A percentile compares a stretch with the other conserved stretches of the same genome.
phyloP scores from a whole-genome alignment of 2,797 vertebrate genomes.

The Acrossocheilus wenchowensis region DNA sequence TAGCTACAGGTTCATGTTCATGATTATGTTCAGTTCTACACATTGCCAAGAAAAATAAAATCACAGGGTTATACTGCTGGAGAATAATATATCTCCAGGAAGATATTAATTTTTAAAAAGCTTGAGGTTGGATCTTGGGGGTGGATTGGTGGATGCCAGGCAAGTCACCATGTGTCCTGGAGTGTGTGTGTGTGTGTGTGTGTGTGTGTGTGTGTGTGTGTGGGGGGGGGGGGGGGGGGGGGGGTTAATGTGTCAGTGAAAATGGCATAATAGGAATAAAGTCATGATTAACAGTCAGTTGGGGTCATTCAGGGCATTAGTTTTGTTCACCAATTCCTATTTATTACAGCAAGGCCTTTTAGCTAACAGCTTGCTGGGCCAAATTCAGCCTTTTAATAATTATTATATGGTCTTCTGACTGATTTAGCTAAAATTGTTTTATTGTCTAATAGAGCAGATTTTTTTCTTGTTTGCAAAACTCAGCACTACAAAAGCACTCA shows the following conservation, averaged over 20 bases:
- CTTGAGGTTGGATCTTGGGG: neutral
- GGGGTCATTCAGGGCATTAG: neutral
- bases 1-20: constrained; percentile 19
- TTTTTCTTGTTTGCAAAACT: neutral
- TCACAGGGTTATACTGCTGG: neutral
- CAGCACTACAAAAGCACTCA: neutral
- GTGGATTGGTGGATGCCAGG: neutral
- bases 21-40: neutral
- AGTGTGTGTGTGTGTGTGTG: too few relatives aligned
- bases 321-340: neutral
- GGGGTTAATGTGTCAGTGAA: neutral
- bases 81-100: neutral
- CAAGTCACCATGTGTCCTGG: neutral
- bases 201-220: too few relatives aligned
- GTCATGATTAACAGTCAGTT: neutral
- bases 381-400: neutral
- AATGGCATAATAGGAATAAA: neutral
- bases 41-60: constrained; percentile 29
- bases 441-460: neutral
- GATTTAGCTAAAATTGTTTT: neutral
- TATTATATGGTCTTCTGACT: neutral
- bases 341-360: neutral
- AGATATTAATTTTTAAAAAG: neutral
- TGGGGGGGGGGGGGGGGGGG: too few relatives aligned
- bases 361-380: neutral